Base-by-base conservation (phyloP, 2,888 invertebrate species). In the Chirona hameri region DNA sequence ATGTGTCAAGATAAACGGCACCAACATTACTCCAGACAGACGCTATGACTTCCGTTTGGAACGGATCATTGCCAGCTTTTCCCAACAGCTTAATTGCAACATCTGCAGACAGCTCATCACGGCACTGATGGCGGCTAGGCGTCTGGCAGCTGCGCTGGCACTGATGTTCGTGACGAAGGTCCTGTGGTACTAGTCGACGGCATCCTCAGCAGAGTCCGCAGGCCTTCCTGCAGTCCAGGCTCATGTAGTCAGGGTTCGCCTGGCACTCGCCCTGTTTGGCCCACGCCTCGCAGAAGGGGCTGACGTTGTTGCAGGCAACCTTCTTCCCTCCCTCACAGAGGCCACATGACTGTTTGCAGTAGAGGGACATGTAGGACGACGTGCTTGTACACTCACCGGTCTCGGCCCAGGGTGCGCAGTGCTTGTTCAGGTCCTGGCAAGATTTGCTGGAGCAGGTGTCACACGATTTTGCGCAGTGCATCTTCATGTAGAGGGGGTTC, bases 241-340 rank as follows among this genome's bases (percentile, higher is more conserved):
- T 65, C 85, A 85, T 85, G 83, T 84, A 85, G 31, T 83, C 84
- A 0, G 84, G 84, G 81, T 85, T 85, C 81, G 81, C 83, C 76
- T 84, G 81, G 82, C 85, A 85, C 55, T 85, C 85, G 2, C 83
- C 84, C 3, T 27, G 24, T 72, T 83, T 83, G 0, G 83, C 84
- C 85, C 85, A 85, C 24, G 82, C 81, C 52, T 79, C 60, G 79
- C 85, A 85, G 83, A 81, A 60, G 76, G 84, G 83, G 29, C 65
- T 80, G 79, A 79, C 79, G 79, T 84, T 82, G 79, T 79, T 81
- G 81, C 84, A 84, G 83, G 82, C 84, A 69, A 83, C 82, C 81
- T 83, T 82, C 81, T 9, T 84, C 84, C 82, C 83, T 83, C 82
- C 84, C 83, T 12, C 31, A 10, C 60, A 79, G 39, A 55, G 39